Evolutionary conservation across 2,797 vertebrate species (phyloP), one percentile per base, ranked within the genome.

Genomic region (Lutjanus campechanus): DNA sequence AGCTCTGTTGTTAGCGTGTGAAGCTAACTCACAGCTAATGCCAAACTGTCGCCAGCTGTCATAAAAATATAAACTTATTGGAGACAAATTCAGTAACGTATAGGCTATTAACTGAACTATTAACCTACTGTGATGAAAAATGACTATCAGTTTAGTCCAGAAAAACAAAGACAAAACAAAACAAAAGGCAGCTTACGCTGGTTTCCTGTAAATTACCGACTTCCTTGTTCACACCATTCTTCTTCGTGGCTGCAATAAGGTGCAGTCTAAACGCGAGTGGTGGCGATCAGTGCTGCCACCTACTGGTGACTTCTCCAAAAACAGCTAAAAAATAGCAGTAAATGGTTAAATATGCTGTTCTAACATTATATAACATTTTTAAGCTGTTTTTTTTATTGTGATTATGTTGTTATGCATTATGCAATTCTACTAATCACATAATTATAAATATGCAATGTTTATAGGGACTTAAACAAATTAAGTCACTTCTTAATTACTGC

Each of bases 211-310:
- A 87, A 85, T 81, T 20, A 76, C 41, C 69, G 29, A 92, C 92
- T 95, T 95, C 94, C 94, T 91, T 62, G 88, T 92, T 92, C 68
- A 84, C 51, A 25, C 1, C 63, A 59, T 84, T 91, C 92, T 94
- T 93, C 90, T 85, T 94, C 74, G 61, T 75, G 46, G 20, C 2
- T 69, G 60, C 19, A 13, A 22, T 1, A 29, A 0, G 2, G 16
- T 40, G 54, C 47, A 19, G 49, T 5, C 2, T 10, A 1, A 20
- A 22, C 4, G 3, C 5, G 1, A 22, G 29, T 36, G 5, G 8
- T 5, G 1, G 0, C 0, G 20, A 36, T 8, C 44, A 29, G 5
- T 71, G 67, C 73, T 60, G 0, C 89, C 89, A 54, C n/a, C 91
- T 81, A 62, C 11, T 13, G 94, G 77, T 8, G 36, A 51, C 7